Conservation (phyloP, 2,888 invertebrate species). For the Odiellus spinosus region DNA sequence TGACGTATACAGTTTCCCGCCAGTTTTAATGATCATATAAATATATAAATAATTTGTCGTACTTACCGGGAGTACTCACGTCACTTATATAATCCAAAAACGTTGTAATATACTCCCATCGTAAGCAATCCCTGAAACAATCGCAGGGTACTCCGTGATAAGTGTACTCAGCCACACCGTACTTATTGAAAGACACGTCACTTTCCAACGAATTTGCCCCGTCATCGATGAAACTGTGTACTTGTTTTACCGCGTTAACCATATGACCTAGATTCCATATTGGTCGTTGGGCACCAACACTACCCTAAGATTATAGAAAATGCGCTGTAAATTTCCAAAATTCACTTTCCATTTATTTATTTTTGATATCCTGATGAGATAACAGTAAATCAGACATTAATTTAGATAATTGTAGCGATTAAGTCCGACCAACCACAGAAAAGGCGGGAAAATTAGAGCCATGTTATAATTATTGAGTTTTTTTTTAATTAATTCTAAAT, state of each 20-base stretch:
- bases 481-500: no score
- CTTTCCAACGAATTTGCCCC: slow-evolving; percentile 19
- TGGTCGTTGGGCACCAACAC: slow-evolving; percentile 8
- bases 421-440: no score
- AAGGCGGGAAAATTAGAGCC: no score
- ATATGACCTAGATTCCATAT: slow-evolving; percentile 20
- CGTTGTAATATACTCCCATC: slow-evolving; percentile 6
- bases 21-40: no score
- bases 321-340: no score
- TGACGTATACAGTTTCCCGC: no score
- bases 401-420: no score
- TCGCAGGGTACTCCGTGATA: slow-evolving; percentile 20
- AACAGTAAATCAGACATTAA: no score
- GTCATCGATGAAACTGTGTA: slow-evolving; percentile 13
- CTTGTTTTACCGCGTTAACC: slow-evolving; percentile 17
- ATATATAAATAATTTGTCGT: neutral
- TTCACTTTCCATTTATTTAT: no score
- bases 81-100: slow-evolving; percentile 11
- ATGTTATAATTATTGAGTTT: no score
- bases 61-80: slow-evolving; percentile 14
- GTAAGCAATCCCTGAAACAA: slow-evolving; percentile 15
- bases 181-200: slow-evolving; percentile 13
- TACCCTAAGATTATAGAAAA: neutral
- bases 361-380: no score
- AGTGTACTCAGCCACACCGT: slow-evolving; percentile 10